Evolutionary conservation across 1,140 invertebrate genomes (phyloP).

Genomic region (Neodiprion lecontei): DNA sequence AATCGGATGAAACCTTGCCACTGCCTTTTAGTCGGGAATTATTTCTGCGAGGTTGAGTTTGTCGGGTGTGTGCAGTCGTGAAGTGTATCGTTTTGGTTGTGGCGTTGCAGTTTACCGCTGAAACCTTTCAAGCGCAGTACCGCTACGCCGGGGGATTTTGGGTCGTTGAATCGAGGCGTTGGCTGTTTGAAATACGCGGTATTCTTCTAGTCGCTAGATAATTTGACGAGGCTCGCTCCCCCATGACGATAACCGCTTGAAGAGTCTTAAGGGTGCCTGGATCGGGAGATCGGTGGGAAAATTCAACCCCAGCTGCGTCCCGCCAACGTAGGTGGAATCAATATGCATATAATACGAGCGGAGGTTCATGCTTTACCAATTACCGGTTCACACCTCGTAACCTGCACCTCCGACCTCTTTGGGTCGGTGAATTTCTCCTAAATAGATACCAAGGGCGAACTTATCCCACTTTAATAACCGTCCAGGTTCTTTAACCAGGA

Average conservation of each 20-base stretch:
- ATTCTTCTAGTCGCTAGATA: neutral
- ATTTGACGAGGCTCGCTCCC: neutral
- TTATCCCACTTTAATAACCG: neutral
- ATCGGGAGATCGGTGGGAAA: neutral
- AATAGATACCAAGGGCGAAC: too few species aligned
- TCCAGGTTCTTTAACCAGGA: neutral
- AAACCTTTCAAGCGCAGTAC: neutral
- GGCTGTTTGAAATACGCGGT: neutral
- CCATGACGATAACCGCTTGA: neutral
- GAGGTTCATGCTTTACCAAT: too few species aligned
- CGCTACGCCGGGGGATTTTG: neutral
- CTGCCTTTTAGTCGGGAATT: neutral
- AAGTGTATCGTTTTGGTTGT: neutral
- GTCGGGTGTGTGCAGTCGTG: neutral
- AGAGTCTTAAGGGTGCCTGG: neutral
- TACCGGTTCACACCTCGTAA: too few species aligned
- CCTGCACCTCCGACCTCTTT: too few species aligned
- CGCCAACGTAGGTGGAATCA: too few species aligned
- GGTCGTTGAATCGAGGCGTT: neutral
- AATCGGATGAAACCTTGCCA: neutral
- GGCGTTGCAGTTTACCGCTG: conserved; percentile 1
- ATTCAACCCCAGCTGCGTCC: neutral
- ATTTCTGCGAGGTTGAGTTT: neutral
- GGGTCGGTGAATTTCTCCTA: too few species aligned
- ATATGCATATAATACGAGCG: too few species aligned